Conservation (phyloP, 1,140 invertebrate genomes). For the Adoxophyes honmai region DNA sequence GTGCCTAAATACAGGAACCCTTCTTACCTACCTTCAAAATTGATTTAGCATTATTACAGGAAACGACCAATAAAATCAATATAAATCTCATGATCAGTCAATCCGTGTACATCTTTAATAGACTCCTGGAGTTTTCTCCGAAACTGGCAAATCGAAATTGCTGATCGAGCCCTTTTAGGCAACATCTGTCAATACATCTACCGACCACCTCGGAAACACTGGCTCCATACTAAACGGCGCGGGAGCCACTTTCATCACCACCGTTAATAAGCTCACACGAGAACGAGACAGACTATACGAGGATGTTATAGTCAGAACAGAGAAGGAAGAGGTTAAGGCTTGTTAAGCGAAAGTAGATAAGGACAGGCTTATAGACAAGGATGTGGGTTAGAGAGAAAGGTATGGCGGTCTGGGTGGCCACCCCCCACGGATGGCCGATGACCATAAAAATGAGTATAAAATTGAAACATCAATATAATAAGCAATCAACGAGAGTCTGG, state of each 20-base stretch:
- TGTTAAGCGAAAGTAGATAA: conserved; percentile 46
- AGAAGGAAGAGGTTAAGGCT: conserved; percentile 35
- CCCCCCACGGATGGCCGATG: conserved; percentile 73
- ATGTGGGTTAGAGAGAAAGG: conserved; percentile 38
- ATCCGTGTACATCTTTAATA: neutral
- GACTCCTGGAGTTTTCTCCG: neutral
- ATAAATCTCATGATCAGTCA: too few relatives aligned
- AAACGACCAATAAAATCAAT: too few relatives aligned
- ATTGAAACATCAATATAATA: conserved; percentile 78
- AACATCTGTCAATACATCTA: conserved; percentile 49
- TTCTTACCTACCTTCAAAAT: too few relatives aligned
- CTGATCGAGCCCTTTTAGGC: conserved; percentile 19
- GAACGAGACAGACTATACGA: conserved; percentile 33
- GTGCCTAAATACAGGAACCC: too few relatives aligned
- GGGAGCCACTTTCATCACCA: conserved; percentile 61
- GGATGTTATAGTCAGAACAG: conserved; percentile 20
- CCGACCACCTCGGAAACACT: conserved; percentile 17
- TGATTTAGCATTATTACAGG: too few relatives aligned
- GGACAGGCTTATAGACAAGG: conserved; percentile 38
- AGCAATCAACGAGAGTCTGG: conserved; percentile 68
- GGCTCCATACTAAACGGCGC: neutral
- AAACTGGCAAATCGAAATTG: conserved; percentile 2
- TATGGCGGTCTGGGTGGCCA: conserved; percentile 63
- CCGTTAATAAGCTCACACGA: conserved; percentile 47
- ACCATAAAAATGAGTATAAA: conserved; percentile 77